Evolutionary conservation across 2,888 invertebrate species (phyloP), one percentile per base, ranked within the genome.

Genomic region (Chymomyza fuscimana): DNA sequence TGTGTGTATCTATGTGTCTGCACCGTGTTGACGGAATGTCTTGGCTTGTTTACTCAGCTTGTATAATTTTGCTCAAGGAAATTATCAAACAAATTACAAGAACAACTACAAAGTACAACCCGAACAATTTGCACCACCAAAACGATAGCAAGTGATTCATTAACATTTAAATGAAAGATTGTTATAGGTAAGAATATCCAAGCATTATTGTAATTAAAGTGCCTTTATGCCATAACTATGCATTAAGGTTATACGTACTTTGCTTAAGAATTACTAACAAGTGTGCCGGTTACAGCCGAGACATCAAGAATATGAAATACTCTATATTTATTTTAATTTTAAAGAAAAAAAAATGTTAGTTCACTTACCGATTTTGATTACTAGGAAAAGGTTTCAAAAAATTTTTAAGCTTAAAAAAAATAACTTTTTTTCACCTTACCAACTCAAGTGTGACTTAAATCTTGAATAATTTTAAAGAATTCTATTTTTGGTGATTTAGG

Each of bases 71-170:
- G 81, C 60, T 70, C 64, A 77, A 71, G 65, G 77, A 83, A 81
- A 87, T 83, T 79, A 84, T 82, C 86, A 86, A 69, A 65, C 77
- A 87, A 86, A 79, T 87, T 86, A 70, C 84, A 77, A 74, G 67
- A 67, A 58, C 58, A 25, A 25, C 32, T 5, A 32, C 32, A 32
- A 32, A 32, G 32, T 32, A 25, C 7, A 5, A 32, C 5, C 32
- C 6, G 32, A 32, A 32, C 32, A 9, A 32, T 32, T 32, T 32
- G 16, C 19, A 40, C 61, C 60, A 16, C 59, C 25, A 76, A 63
- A 65, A 71, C 76, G 5, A 62, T 36, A 61, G 63, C 29, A 50
- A 52, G 51, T 25, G 36, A 32, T 29, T 60, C 64, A 46, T 46
- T 46, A 15, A 46, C 40, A 46, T 59, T 59, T 32, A 12, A n/a